phyloP scores from a whole-genome alignment of 1,140 invertebrate genomes.

The Hypsibius dujardini region DNA sequence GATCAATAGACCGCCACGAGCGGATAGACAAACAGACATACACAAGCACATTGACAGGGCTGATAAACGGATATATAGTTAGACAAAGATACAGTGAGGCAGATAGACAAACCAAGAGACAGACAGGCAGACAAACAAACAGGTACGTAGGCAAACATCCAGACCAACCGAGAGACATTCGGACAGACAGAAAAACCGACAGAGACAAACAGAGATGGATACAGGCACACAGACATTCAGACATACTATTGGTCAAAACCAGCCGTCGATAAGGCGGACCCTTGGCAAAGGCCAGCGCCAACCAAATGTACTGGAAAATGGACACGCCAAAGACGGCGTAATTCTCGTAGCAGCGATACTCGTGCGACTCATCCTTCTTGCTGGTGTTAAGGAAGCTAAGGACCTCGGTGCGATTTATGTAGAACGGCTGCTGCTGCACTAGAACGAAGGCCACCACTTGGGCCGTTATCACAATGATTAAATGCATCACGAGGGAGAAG shows the following conservation, averaged over 20 bases:
- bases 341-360: conserved; percentile 3
- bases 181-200: background rate
- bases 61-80: too few relatives aligned
- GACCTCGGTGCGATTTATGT: conserved; percentile 25
- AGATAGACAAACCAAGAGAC: background rate
- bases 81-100: too few relatives aligned
- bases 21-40: too few relatives aligned
- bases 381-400: background rate
- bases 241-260: conserved; percentile 53
- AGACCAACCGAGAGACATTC: background rate
- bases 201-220: too few relatives aligned
- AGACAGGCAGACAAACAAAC: background rate
- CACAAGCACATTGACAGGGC: too few relatives aligned
- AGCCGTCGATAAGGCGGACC: conserved; percentile 68
- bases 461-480: conserved; percentile 46
- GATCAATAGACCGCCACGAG: too few relatives aligned
- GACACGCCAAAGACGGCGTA: conserved; percentile 54
- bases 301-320: conserved; percentile 69
- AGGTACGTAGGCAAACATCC: too few relatives aligned
- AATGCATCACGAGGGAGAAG: conserved; percentile 44
- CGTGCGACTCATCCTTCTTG: background rate
- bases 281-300: conserved; percentile 69
- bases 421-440: conserved; percentile 52
- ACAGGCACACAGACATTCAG: too few relatives aligned
- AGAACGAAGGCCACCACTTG: conserved; percentile 47